These are phyloP conservation scores for Pedetes capensis DNA, from an alignment of 2,113 vertebrate species.

Conservation along the genomic window DNA sequence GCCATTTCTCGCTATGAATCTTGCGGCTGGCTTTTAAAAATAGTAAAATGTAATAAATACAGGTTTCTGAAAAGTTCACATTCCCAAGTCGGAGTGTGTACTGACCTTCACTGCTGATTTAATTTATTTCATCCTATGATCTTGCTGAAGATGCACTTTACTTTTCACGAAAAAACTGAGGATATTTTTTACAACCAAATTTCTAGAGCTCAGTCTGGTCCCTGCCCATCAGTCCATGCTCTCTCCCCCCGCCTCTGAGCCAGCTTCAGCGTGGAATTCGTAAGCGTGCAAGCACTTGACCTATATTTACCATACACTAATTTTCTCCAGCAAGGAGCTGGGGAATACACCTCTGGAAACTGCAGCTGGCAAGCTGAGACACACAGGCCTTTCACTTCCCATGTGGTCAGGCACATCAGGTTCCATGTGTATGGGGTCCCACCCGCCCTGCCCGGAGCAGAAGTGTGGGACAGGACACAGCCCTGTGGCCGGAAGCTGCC, in stretches of 20 bases:
- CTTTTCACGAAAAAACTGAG: constrained; percentile 57
- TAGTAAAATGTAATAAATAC: constrained; percentile 79
- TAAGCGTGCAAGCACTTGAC: constrained; percentile 53
- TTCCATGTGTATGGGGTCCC: constrained; percentile 27
- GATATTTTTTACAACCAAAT: constrained; percentile 61
- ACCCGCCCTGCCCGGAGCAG: constrained; percentile 56
- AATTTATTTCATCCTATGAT: constrained; percentile 71
- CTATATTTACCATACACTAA: constrained; percentile 70
- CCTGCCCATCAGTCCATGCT: constrained; percentile 1
- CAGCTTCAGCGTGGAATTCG: constrained; percentile 50
- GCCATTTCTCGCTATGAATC: constrained; percentile 70
- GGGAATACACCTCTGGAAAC: constrained; percentile 15
- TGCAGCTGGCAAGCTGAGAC: constrained; percentile 20
- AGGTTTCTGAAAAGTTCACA: constrained; percentile 74
- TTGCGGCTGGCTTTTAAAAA: constrained; percentile 74
- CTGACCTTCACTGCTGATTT: constrained; percentile 75
- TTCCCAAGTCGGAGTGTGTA: constrained; percentile 75
- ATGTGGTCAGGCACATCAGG: constrained; percentile 41
- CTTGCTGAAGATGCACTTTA: constrained; percentile 75
- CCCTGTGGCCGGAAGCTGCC: constrained; percentile 73
- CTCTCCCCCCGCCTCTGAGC: background rate
- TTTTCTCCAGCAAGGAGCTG: constrained; percentile 40
- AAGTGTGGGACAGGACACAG: constrained; percentile 63
- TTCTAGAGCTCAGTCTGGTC: constrained; percentile 47
- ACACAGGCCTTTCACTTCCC: constrained; percentile 49